Evolutionary conservation across 2,888 invertebrate species (phyloP), one percentile per base, ranked within the genome.

Genomic region (Xanthorhoe designata): DNA sequence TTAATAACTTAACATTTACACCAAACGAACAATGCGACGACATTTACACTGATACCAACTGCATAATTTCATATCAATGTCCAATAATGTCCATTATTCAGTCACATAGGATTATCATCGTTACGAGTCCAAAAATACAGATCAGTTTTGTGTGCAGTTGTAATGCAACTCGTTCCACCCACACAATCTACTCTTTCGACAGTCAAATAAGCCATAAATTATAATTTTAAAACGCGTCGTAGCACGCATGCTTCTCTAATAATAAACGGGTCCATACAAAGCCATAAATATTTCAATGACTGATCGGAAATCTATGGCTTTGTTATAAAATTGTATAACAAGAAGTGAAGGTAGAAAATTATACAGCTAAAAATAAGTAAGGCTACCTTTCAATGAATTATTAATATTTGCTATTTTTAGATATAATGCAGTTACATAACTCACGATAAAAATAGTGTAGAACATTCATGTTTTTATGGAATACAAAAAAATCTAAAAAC

Each of bases 131-230:
- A 24, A 15, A n/a, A 32, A 61, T 65, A 68, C 63, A 29, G 66
- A 42, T 59, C 18, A 64, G 45, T 49, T 42, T 69, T 56, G 50
- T 66, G 42, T 61, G 47, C 55, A 55, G 63, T 70, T 65, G 65
- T 58, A 54, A 38, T 71, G 75, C 72, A 84, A 80, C 85, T 72
- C 75, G 86, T 83, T 75, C 84, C 88, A 82, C 92, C 92, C 84
- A 92, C 92, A 80, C 86, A 72, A 85, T 87, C 80, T 74, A 72
- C 84, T 85, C 87, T 93, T 92, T 91, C 92, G 86, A 91, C 92
- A 91, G 88, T 84, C 84, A 84, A 87, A 88, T 87, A 87, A 89
- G 84, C 83, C 82, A 88, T 92, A 91, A 90, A 92, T 91, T 91
- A 90, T 89, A 88, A 90, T 89, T 91, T 89, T 85, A 86, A 90